Base-by-base conservation (phyloP, 1,140 invertebrate species). In the Hylaeus volcanicus region DNA sequence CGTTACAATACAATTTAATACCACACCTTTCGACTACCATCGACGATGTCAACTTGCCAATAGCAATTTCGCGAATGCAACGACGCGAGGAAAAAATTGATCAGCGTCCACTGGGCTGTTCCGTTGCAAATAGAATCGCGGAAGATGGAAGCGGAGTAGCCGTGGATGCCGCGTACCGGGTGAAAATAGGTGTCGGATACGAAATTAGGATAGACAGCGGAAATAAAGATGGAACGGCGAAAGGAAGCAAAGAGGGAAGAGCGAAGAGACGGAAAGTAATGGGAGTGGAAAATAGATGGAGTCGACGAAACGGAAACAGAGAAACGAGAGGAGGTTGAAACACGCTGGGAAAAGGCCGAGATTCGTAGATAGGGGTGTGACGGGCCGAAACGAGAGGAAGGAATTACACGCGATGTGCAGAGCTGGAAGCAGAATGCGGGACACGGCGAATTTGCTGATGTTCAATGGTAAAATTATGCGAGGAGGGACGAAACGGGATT, bases 401-500 rank as follows among this genome's bases (percentile, higher is more conserved):
- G 48, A 64, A 79, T 73, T 73, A 51, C 48, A 79, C 60, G 48
- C 39, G 58, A 60, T 51, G 41, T 66, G 43, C 5, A 43, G 9
- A 12, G 39, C 8, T 37, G 14, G 51, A 3, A 61, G 60, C 15
- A 26, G 53, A 65, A 79, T 43, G 55, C 58, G 37, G 51, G 45
- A 74, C 71, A 66, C 69, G 60, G 51, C 11, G 69, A 53, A 71
- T 80, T 68, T 51, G 41, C 58, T 14, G 65, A 56, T 53, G 69
- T 86, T 87, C 77, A 87, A 87, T 86, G 81, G 84, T 39, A 58
- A 84, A 87, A 87, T 87, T 87, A 87, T 87, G 74, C 86, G 81
- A 83, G 63, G 9, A 86, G 80, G 75, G 53, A 76, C 81, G 84
- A 86, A 86, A 83, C 76, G 84, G 76, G 81, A 86, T 84, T 83